phyloP scores from a whole-genome alignment of 2,888 invertebrate genomes.

The Zaprionus lineosus region DNA sequence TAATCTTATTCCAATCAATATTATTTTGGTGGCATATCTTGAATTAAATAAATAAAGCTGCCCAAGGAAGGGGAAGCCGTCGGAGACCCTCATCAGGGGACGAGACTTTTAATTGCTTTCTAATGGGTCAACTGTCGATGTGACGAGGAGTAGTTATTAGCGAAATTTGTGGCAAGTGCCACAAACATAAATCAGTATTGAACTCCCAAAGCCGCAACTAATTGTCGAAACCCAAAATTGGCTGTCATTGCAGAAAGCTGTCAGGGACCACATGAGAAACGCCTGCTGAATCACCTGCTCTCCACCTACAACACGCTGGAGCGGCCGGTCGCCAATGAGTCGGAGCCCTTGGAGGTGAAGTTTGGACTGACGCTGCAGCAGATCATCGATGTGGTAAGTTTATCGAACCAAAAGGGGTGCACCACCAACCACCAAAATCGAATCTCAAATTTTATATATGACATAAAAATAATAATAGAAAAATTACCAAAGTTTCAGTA shows the following conservation, averaged over 20 bases:
- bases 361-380: conserved; percentile 96
- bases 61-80: conserved; percentile 33
- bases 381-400: conserved; percentile 97
- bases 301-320: conserved; percentile 93
- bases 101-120: conserved; percentile 59
- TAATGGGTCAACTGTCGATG: conserved; percentile 61
- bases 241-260: conserved; percentile 88
- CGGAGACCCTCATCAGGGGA: conserved; percentile 24
- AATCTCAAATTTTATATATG: no score
- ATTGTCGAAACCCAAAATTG: conserved; percentile 23
- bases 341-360: conserved; percentile 93
- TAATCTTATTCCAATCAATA: no score
- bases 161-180: conserved; percentile 44
- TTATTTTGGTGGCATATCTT: conserved; percentile 30
- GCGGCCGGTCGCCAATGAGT: conserved; percentile 95
- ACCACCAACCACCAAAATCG: conserved; percentile 3
- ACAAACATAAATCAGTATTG: conserved; percentile 49
- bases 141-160: conserved; percentile 51
- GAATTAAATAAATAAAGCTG: no score
- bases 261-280: conserved; percentile 95
- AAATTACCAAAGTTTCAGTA: no score
- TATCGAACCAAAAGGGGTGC: conserved; percentile 1
- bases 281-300: conserved; percentile 91
- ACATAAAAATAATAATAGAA: conserved; percentile 20
- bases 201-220: conserved; percentile 21